Evolutionary conservation across 2,113 vertebrate species (phyloP).

Genomic region (Anguilla rostrata): DNA sequence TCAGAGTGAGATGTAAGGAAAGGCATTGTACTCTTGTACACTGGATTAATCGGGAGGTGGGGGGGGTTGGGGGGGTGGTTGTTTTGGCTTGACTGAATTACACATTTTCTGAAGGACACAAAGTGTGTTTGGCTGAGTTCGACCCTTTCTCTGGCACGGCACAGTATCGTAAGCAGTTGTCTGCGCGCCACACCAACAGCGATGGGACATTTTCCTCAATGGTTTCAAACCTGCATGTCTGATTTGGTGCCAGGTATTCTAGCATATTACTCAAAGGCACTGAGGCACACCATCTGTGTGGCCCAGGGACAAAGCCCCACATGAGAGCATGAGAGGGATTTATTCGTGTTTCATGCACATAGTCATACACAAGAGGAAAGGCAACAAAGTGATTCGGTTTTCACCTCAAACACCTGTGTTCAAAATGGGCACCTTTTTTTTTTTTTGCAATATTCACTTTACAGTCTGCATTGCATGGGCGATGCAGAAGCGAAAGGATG

Average conservation of each 20-base stretch:
- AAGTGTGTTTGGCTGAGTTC: no score
- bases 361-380: not conserved
- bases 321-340: not conserved
- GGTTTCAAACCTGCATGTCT: not conserved
- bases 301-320: not conserved
- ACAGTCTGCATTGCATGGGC: not conserved
- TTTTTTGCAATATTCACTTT: not conserved
- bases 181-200: not conserved
- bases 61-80: no score
- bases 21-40: no score
- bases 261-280: not conserved
- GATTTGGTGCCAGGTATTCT: not conserved
- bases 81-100: no score
- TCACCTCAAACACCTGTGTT: not conserved
- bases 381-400: no score
- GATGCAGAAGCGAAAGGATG: not conserved
- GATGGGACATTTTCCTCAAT: not conserved
- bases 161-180: not conserved
- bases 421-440: not conserved
- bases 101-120: not conserved
- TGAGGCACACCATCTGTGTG: not conserved
- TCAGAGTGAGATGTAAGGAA: no score
- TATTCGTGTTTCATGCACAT: no score
- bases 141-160: not conserved
- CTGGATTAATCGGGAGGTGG: no score